phyloP scores from a whole-genome alignment of 2,888 invertebrate species.

The Brenthis hecate region DNA sequence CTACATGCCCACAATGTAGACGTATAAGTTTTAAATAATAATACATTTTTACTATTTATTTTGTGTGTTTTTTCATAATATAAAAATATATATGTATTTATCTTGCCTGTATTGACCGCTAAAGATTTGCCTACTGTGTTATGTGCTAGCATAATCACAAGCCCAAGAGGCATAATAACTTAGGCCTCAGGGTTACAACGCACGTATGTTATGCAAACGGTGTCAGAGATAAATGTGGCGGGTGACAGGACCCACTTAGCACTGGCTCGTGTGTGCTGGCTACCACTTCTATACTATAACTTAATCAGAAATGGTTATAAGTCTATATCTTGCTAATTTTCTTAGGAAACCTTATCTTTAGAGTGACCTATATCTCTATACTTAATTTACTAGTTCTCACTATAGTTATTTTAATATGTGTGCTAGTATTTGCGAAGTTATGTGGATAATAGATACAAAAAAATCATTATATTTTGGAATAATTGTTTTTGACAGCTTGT shows the following conservation, averaged over 20 bases:
- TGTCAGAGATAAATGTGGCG: constrained; percentile 20
- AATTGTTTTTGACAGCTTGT: too few relatives aligned
- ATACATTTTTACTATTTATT: too few relatives aligned
- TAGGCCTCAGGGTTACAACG: constrained; percentile 18
- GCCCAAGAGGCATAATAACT: constrained; percentile 18
- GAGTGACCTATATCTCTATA: too few relatives aligned
- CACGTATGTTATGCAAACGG: constrained; percentile 20
- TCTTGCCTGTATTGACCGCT: not conserved
- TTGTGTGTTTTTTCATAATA: not conserved
- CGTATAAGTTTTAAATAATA: too few relatives aligned
- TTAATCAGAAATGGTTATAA: not conserved
- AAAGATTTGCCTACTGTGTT: constrained; percentile 9
- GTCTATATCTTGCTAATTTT: not conserved
- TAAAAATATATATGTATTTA: not conserved
- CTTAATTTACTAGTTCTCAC: too few relatives aligned
- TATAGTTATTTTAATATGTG: too few relatives aligned
- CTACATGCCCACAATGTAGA: too few relatives aligned
- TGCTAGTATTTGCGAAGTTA: too few relatives aligned
- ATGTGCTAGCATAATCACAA: constrained; percentile 10
- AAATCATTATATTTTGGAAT: too few relatives aligned
- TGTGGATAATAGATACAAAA: too few relatives aligned
- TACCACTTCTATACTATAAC: constrained; percentile 10
- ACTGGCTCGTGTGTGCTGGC: constrained; percentile 8
- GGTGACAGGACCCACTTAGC: constrained; percentile 21
- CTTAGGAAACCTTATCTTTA: not conserved